Evolutionary conservation across 1,140 invertebrate genomes (phyloP), one percentile per base, ranked within the genome.

Genomic region (Solenopsis invicta): DNA sequence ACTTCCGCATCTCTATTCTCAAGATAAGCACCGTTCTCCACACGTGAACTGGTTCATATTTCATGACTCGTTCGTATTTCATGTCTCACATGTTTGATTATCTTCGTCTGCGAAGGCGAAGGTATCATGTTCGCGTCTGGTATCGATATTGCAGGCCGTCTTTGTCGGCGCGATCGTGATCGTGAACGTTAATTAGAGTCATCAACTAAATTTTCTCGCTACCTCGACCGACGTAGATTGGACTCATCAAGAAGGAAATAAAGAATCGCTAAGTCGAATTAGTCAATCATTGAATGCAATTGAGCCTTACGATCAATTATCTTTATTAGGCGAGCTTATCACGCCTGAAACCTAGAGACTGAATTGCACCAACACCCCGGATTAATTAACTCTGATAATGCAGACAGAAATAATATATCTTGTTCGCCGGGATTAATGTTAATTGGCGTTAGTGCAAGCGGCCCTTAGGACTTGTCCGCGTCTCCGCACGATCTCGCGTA

Each of bases 51-150:
- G 13, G 41, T 84, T 61, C 80, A 84, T 75, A 62, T 84, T 74
- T 84, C 80, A 84, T 61, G 80, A 72, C 56, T 61, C 80, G 82
- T 66, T 69, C 64, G 48, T 54, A 80, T 85, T 54, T 85, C 82
- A 80, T 48, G 74, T 81, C 59, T 61, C 62, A 62, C 61, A 48
- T 81, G 66, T 77, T 86, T 77, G 74, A 85, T 84, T 84, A 61
- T 74, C 80, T 29, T 21, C 69, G 52, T n/a, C 80, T 5, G 34
- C 34, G 64, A 71, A 71, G 56, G 77, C 13, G 34, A 41, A 71
- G 56, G 41, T 52, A 71, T 41, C 29, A 54, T 21, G 64, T 69
- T 69, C 48, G 45, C 48, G 24, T 24, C 29, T 16, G 45, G 45
- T 12, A 48, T 81, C 64, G 77, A 18, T 41, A 54, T 52, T 41